Evolutionary conservation across 2,113 vertebrate genomes (phyloP).

Genomic region (Microcebus griseorufus): DNA sequence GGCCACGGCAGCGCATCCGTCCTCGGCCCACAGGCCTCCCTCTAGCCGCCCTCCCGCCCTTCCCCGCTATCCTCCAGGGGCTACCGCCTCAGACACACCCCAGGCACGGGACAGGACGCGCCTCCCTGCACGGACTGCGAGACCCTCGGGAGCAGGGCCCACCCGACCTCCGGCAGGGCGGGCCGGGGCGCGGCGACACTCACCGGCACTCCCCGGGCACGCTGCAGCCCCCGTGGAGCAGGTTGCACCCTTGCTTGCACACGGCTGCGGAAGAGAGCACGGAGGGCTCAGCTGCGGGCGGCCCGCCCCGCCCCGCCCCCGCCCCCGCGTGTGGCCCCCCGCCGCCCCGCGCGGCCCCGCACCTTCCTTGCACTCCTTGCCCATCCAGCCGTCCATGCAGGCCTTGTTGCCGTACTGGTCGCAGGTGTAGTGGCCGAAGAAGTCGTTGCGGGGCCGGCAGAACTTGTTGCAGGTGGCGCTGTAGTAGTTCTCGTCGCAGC

Average conservation of each 20-base stretch:
- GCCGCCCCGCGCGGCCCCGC: neutral
- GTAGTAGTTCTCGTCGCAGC: conserved; percentile 95
- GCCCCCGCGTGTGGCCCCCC: no score
- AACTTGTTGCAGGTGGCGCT: conserved; percentile 95
- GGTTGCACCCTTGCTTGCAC: conserved; percentile 95
- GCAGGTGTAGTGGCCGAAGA: conserved; percentile 94
- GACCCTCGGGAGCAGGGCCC: fast-evolving
- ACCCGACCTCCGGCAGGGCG: neutral
- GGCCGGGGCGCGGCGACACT: conserved; percentile 74
- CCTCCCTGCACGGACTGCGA: fast-evolving
- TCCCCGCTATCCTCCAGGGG: fast-evolving
- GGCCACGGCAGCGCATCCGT: neutral
- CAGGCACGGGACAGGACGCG: fast-evolving
- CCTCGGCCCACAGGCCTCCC: neutral
- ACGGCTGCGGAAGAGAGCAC: conserved; percentile 87
- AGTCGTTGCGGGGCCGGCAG: conserved; percentile 94
- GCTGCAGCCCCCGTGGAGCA: conserved; percentile 89
- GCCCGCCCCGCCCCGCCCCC: fast-evolving
- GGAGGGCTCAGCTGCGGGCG: conserved; percentile 52
- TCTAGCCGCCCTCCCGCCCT: neutral
- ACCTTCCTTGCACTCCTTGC: conserved; percentile 92
- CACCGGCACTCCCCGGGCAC: conserved; percentile 95
- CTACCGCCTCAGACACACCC: fast-evolving
- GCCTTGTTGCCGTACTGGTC: conserved; percentile 93
- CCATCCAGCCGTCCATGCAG: conserved; percentile 97